phyloP scores from a whole-genome alignment of 2,888 invertebrate genomes.

The Microplitis deprimator region DNA sequence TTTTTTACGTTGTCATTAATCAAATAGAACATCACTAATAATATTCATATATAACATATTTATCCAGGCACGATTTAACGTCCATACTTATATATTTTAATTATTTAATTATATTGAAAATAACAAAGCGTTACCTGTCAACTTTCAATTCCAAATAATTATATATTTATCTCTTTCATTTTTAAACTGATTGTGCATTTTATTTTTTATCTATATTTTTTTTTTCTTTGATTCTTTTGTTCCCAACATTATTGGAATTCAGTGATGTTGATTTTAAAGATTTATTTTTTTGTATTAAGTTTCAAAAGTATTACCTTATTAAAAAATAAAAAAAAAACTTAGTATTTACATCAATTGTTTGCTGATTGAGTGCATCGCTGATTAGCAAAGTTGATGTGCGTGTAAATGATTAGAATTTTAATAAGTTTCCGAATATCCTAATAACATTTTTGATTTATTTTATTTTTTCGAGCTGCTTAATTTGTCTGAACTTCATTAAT shows the following conservation, averaged over 20 bases:
- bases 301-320: not conserved
- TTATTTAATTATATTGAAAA: slow-evolving; percentile 7
- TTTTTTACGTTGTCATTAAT: not conserved
- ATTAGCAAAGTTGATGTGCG: not conserved
- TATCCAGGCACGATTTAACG: not conserved
- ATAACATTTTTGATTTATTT: not conserved
- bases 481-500: not conserved
- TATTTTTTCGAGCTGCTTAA: not conserved
- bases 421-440: not conserved
- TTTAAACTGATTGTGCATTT: slow-evolving; percentile 26
- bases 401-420: not conserved
- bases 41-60: not conserved
- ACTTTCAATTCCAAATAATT: slow-evolving; percentile 2
- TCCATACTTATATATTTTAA: not conserved
- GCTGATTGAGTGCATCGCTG: not conserved
- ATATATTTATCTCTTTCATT: not conserved
- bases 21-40: not conserved
- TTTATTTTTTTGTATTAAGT: not conserved
- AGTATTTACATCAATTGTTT: not conserved
- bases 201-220: not conserved
- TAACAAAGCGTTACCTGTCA: slow-evolving; percentile 4
- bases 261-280: not conserved
- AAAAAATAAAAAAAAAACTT: not conserved
- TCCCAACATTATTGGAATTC: slow-evolving; percentile 27
- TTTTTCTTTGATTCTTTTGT: slow-evolving; percentile 26